Conservation (phyloP, 2,113 vertebrate species). For the Pomatorhinus ruficollis region DNA sequence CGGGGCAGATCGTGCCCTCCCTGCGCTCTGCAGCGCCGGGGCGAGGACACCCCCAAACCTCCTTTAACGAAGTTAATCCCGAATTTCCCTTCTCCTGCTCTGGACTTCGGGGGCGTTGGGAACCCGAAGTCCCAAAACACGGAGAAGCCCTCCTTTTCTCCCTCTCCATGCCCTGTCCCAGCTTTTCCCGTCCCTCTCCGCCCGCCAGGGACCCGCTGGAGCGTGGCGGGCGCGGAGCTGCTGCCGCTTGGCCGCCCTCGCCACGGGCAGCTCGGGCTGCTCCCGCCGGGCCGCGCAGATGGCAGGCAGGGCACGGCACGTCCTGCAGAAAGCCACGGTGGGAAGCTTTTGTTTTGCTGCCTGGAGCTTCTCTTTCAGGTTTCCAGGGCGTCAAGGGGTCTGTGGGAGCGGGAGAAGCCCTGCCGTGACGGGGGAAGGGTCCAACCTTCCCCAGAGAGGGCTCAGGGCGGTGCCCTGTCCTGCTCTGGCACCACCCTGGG, state of each 20-base stretch:
- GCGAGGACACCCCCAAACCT: background rate
- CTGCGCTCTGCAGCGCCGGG: background rate
- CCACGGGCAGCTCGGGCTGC: background rate
- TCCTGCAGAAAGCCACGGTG: background rate
- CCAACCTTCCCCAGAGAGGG: rapidly evolving
- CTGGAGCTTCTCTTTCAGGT: conserved; percentile 4
- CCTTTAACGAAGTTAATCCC: rapidly evolving
- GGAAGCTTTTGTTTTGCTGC: conserved; percentile 28
- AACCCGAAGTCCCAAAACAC: rapidly evolving
- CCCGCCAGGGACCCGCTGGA: background rate
- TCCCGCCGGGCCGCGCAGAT: conserved; percentile 11
- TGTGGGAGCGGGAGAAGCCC: background rate
- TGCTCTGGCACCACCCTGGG: background rate
- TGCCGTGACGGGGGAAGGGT: background rate
- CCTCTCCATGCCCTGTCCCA: rapidly evolving
- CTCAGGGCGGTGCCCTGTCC: background rate
- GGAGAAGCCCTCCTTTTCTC: rapidly evolving
- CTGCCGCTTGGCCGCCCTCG: background rate
- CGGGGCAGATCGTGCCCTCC: rapidly evolving
- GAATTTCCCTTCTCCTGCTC: background rate
- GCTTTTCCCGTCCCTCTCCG: background rate
- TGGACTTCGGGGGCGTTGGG: background rate
- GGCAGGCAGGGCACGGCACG: conserved; percentile 24
- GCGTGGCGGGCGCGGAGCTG: background rate
- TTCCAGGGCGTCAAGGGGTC: background rate